Evolutionary conservation across 2,888 invertebrate species (phyloP).

Genomic region (Troilus luridus): DNA sequence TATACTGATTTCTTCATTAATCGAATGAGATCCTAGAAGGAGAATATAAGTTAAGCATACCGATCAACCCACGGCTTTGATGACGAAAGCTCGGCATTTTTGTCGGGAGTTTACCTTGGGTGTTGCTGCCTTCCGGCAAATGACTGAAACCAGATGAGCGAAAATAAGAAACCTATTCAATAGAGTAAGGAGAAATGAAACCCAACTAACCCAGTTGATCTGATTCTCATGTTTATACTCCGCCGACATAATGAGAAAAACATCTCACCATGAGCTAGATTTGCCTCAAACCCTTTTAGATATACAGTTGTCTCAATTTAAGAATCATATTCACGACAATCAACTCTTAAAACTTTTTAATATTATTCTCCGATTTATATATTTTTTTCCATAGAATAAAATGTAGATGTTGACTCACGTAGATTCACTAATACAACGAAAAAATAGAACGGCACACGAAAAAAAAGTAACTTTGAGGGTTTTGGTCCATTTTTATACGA

Average conservation of each 20-base stretch:
- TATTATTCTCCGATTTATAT: too few species aligned
- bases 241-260: background rate
- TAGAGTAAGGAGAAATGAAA: background rate
- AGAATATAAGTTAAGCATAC: background rate
- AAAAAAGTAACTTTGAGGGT: too few species aligned
- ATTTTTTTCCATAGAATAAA: too few species aligned
- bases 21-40: background rate
- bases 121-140: background rate
- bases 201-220: background rate
- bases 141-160: background rate
- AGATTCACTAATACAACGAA: too few species aligned
- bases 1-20: background rate
- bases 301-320: too few species aligned
- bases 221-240: background rate
- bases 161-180: background rate
- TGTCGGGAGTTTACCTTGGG: slow-evolving; percentile 11
- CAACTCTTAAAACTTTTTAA: too few species aligned
- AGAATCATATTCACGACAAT: too few species aligned
- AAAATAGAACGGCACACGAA: too few species aligned
- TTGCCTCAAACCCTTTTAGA: background rate
- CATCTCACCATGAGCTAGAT: background rate
- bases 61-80: background rate
- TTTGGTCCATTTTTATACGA: too few species aligned
- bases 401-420: too few species aligned
- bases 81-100: slow-evolving; percentile 26